These are phyloP conservation scores for Cyanoderma ruficeps DNA, from an alignment of 2,113 vertebrate species.

Conservation along the genomic window DNA sequence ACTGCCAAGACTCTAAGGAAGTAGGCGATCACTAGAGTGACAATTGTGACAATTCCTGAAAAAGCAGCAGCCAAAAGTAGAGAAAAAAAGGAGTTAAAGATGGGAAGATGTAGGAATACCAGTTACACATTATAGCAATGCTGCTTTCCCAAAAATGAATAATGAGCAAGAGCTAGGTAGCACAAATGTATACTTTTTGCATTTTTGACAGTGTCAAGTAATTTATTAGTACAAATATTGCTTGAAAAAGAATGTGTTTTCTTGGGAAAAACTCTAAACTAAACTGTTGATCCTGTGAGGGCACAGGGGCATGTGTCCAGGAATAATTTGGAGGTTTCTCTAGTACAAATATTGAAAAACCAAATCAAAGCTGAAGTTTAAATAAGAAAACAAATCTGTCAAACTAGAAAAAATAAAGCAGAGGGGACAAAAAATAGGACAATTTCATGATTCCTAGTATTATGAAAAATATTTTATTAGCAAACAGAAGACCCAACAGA, in stretches of 20 bases:
- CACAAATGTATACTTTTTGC: background rate
- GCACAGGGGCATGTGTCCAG: background rate
- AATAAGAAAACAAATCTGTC: background rate
- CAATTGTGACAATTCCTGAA: background rate
- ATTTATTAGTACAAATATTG: background rate
- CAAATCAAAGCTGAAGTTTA: background rate
- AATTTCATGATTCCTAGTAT: background rate
- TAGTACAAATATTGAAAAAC: background rate
- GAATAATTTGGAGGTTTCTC: background rate
- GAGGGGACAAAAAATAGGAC: background rate
- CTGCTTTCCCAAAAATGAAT: background rate
- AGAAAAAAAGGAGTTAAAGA: background rate
- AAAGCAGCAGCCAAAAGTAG: background rate
- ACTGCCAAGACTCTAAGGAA: background rate
- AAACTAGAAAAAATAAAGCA: background rate
- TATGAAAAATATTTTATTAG: background rate
- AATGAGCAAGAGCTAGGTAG: background rate
- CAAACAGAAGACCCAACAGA: slow-evolving; percentile 40
- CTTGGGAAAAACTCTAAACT: background rate
- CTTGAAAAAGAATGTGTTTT: background rate
- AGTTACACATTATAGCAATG: background rate
- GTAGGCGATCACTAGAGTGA: rapidly evolving
- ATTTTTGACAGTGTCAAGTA: background rate
- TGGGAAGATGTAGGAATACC: background rate
- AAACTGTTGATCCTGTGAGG: background rate